Evolutionary conservation across 2,888 invertebrate genomes (phyloP).

Genomic region (Lysandra bellargus): DNA sequence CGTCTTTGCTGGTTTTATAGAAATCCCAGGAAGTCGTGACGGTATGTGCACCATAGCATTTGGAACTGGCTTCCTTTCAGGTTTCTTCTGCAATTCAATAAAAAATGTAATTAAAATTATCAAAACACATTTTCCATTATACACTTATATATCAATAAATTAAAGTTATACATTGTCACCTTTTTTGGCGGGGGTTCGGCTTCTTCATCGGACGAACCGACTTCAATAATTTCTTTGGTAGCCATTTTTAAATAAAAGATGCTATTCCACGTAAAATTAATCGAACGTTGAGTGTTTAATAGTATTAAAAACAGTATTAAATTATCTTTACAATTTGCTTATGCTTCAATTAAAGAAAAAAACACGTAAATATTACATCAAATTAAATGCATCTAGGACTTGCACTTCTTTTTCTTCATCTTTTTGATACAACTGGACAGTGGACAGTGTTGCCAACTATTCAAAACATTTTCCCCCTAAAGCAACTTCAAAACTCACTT

Average conservation of each 20-base stretch:
- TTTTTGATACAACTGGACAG: not conserved
- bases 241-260: constrained; percentile 52
- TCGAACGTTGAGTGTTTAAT: not conserved
- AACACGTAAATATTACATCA: not conserved
- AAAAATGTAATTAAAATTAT: constrained; percentile 14
- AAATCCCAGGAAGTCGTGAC: constrained; percentile 53
- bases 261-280: not conserved
- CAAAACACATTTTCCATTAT: not conserved
- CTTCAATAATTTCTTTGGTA: constrained; percentile 69
- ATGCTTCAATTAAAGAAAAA: not conserved
- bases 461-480: too few relatives aligned
- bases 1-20: constrained; percentile 54
- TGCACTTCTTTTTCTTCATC: not conserved
- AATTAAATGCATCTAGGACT: not conserved
- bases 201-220: constrained; percentile 74
- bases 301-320: not conserved
- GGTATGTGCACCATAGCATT: constrained; percentile 75
- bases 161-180: constrained; percentile 46
- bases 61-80: constrained; percentile 57
- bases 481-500: too few relatives aligned
- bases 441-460: too few relatives aligned
- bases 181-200: constrained; percentile 63
- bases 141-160: not conserved
- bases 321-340: not conserved
- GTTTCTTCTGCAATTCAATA: constrained; percentile 57